Conservation (phyloP, 2,797 vertebrate genomes). For the Hemibagrus guttatus region DNA sequence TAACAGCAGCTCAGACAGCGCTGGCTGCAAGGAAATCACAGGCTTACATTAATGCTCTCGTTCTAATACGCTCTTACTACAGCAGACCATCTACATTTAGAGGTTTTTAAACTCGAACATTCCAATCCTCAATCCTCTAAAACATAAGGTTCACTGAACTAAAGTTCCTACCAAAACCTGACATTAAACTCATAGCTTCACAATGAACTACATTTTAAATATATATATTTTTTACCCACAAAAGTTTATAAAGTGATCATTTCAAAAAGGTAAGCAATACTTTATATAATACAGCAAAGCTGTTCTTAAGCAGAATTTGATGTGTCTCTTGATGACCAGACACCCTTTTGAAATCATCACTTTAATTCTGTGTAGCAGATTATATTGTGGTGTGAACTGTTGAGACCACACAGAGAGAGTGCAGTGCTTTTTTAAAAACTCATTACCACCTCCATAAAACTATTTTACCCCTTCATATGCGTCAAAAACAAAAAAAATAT, state of each 20-base stretch:
- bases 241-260: no score
- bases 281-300: not conserved
- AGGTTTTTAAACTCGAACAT: not conserved
- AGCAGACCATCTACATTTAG: not conserved
- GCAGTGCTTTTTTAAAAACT: not conserved
- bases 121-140: not conserved
- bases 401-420: conserved; percentile 26
- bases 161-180: not conserved
- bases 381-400: conserved; percentile 8
- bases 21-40: not conserved
- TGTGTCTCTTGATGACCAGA: conserved; percentile 22
- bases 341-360: conserved; percentile 28
- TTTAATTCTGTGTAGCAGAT: conserved; percentile 24
- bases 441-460: no score
- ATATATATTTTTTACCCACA: not conserved
- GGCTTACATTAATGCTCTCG: not conserved
- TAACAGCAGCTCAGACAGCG: not conserved
- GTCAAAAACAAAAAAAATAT: not conserved
- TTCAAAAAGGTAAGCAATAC: no score
- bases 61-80: not conserved
- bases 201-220: not conserved
- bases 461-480: no score
- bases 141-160: not conserved
- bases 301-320: conserved; percentile 11
- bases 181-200: not conserved